Evolutionary conservation across 1,140 invertebrate species (phyloP).

Genomic region (Cephus cinctus): DNA sequence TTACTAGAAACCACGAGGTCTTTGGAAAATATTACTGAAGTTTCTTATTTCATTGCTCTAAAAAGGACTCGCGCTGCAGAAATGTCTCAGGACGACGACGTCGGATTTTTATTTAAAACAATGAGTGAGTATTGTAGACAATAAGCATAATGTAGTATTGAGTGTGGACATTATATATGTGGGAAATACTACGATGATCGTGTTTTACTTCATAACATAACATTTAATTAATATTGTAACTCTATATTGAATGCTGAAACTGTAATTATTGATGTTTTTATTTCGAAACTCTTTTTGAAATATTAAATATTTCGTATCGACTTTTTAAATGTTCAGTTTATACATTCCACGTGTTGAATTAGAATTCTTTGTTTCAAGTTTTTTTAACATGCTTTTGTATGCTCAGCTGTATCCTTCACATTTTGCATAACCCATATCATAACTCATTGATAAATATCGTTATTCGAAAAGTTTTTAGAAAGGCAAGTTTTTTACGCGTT

Average conservation of each 20-base stretch:
- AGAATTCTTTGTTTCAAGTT: no score
- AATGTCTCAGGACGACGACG: slow-evolving; percentile 55
- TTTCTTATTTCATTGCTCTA: neutral
- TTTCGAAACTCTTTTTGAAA: neutral
- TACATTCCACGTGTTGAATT: no score
- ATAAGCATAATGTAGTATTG: neutral
- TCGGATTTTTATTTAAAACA: slow-evolving; percentile 55
- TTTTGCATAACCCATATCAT: no score
- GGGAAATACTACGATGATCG: neutral
- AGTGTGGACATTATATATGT: neutral
- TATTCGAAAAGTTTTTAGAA: no score
- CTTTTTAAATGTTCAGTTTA: no score
- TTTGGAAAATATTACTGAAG: neutral
- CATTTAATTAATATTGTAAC: neutral
- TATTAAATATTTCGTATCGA: neutral
- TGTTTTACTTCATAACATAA: neutral
- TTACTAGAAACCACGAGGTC: neutral
- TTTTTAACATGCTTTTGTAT: no score
- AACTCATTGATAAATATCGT: no score
- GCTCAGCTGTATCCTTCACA: no score
- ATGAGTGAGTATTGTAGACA: slow-evolving; percentile 47
- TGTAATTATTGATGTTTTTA: neutral
- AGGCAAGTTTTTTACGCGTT: no score
- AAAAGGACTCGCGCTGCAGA: neutral
- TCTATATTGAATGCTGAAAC: neutral